These are phyloP conservation scores for Cygnus buccinator DNA, from an alignment of 2,113 vertebrate species.

Conservation along the genomic window DNA sequence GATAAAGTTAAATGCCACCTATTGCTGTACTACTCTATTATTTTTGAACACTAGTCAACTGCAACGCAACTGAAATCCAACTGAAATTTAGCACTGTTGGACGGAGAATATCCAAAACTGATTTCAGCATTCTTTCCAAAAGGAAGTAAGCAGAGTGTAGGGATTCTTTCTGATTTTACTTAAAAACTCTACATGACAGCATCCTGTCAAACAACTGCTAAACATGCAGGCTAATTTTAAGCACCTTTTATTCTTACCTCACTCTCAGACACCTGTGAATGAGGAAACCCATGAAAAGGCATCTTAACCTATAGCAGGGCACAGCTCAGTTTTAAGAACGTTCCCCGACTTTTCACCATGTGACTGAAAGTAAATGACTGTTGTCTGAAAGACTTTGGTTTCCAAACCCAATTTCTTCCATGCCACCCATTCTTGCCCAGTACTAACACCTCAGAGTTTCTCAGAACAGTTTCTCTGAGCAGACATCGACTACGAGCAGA, in stretches of 20 bases:
- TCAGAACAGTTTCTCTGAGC: neutral
- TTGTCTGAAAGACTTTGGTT: neutral
- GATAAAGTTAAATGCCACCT: neutral
- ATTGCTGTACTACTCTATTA: neutral
- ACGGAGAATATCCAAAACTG: neutral
- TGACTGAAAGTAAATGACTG: neutral
- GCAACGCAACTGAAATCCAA: neutral
- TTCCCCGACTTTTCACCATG: neutral
- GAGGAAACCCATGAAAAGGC: neutral
- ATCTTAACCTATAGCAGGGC: neutral
- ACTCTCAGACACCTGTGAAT: neutral
- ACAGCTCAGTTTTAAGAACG: neutral
- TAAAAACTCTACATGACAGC: neutral
- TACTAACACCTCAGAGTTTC: neutral
- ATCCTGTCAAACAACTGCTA: neutral
- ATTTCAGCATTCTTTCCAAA: neutral
- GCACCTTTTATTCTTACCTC: neutral
- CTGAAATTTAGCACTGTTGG: neutral
- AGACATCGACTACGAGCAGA: neutral
- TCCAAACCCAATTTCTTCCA: neutral
- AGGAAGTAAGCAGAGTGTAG: neutral
- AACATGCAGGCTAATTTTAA: neutral
- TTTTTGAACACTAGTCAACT: neutral
- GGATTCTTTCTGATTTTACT: neutral
- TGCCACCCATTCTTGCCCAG: neutral